Conservation (phyloP, 2,113 vertebrate species). For the Bubo bubo region DNA sequence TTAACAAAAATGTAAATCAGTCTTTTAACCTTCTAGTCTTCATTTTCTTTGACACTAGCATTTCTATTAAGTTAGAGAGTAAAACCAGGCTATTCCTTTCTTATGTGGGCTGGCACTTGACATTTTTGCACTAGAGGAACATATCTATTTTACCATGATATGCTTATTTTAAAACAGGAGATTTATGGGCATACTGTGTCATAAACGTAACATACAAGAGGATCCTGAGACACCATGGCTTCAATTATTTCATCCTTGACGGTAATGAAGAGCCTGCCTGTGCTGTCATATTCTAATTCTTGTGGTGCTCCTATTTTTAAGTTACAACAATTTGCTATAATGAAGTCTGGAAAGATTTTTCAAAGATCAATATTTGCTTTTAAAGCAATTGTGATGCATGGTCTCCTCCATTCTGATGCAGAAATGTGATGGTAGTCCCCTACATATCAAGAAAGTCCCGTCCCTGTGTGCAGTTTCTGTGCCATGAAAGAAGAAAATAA, state of each 20-base stretch:
- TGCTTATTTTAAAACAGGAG: not conserved
- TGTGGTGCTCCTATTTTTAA: not conserved
- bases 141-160: not conserved
- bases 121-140: not conserved
- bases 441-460: not conserved
- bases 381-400: not conserved
- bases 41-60: not conserved
- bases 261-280: not conserved
- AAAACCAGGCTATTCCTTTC: not conserved
- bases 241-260: not conserved
- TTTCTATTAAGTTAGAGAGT: not conserved
- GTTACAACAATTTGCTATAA: not conserved
- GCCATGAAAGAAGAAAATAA: not conserved
- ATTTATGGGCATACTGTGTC: not conserved
- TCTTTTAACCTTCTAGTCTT: not conserved
- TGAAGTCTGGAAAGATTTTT: not conserved
- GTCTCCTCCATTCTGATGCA: not conserved
- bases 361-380: not conserved
- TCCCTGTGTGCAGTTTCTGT: not conserved
- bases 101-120: not conserved
- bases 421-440: not conserved
- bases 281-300: not conserved
- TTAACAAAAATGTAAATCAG: not conserved
- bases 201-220: not conserved
- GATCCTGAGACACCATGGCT: not conserved